These are phyloP conservation scores for Ancistrus triradiatus DNA, from an alignment of 2,113 vertebrate genomes.

Conservation along the genomic window DNA sequence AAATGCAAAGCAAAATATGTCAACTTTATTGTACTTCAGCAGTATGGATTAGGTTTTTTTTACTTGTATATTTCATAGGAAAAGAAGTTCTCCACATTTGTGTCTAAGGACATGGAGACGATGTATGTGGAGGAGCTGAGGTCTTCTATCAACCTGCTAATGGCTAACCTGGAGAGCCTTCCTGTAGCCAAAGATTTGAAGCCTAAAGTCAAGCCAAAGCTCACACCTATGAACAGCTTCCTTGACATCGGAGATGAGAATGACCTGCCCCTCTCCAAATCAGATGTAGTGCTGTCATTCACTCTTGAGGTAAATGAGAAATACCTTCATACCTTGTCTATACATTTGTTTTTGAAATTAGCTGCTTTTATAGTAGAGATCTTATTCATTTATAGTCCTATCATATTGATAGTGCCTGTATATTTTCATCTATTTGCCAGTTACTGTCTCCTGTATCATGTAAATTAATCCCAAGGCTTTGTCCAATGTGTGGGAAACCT, in stretches of 20 bases:
- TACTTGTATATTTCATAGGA: constrained; percentile 70
- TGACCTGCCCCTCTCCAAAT: constrained; percentile 86
- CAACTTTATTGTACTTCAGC: not conserved
- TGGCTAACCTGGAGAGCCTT: constrained; percentile 96
- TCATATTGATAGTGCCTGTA: too few relatives aligned
- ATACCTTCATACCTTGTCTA: not conserved
- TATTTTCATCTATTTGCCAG: too few relatives aligned
- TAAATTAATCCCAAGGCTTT: too few relatives aligned
- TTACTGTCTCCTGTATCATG: too few relatives aligned
- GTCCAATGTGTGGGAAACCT: too few relatives aligned
- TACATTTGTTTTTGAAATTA: not conserved
- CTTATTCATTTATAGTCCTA: too few relatives aligned
- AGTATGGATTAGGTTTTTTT: not conserved
- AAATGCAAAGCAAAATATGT: too few relatives aligned
- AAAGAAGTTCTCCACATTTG: constrained; percentile 77
- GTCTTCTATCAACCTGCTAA: constrained; percentile 88
- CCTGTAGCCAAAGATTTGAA: constrained; percentile 96
- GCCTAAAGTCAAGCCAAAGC: constrained; percentile 82
- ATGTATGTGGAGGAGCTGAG: constrained; percentile 90
- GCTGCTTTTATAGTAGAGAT: too few relatives aligned
- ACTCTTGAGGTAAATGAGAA: constrained; percentile 81
- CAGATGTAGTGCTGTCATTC: constrained; percentile 89
- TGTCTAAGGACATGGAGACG: constrained; percentile 85
- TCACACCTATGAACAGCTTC: constrained; percentile 87
- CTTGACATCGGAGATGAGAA: constrained; percentile 92